Base-by-base conservation (phyloP, 1,140 invertebrate species). In the Macrobrachium rosenbergii region DNA sequence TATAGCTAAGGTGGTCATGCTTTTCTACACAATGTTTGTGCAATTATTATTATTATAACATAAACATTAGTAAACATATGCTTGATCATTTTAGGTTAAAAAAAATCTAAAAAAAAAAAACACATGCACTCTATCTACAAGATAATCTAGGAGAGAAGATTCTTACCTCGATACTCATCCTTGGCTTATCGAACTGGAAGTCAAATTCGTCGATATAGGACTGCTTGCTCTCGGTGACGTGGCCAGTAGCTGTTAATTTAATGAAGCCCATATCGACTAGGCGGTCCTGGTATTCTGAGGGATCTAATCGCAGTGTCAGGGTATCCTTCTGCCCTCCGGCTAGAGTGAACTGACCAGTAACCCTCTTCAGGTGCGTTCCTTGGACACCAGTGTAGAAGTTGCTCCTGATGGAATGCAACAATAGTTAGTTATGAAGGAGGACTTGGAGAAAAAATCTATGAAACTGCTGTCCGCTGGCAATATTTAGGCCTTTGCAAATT, bases 351-450 rank as follows among this genome's bases (percentile, higher is more conserved):
- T 94, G 93, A 21, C 94, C 95, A 62, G 94, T 93, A 2, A 94
- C 93, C 91, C 94, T 94, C 91, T 95, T 96, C 11, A 96, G 93
- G 60, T 94, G 90, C 10, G 94, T 92, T 0, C 94, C 94, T 90
- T 93, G 94, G 43, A 96, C 94, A 37, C 96, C 96, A 21, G 94
- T 96, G 90, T 96, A 96, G 91, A 94, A 96, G n/a, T 95, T 93
- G 89, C 94, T 95, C 16, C 93, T 88, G 88, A 8, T 21, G 19
- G 52, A 8, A 58, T 16, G 58, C 6, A 59, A 64, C 64, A 19
- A 19, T 62, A 37, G n/a, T 7, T 19, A 14, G 5, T 67, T 77
- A 17, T 5, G 43, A 63, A 28, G 12, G 67, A 0, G 8, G 11
- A 37, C 3, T 37, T 37, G 28, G 3, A 37, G 3, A 37, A 37